A percentile compares a stretch with the other conserved stretches of the same genome.
Evolutionary conservation across 2,888 invertebrate genomes (phyloP).

Genomic region (Pammene aurita): DNA sequence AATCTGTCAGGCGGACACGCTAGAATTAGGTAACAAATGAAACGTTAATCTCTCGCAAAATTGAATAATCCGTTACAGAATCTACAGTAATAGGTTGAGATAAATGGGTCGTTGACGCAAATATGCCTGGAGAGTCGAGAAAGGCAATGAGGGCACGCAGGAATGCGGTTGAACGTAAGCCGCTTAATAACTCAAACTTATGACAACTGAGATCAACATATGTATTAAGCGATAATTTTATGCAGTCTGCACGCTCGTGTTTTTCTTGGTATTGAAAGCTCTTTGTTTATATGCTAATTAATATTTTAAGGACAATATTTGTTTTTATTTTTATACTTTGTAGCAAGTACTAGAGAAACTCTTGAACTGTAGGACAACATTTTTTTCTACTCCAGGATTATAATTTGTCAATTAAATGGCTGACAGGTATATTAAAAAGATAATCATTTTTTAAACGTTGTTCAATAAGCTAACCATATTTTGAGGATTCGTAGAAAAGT

Average conservation of each 20-base stretch:
- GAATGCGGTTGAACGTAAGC: conserved; percentile 61
- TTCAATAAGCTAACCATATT: too few relatives aligned
- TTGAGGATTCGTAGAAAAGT: too few relatives aligned
- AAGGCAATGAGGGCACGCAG: conserved; percentile 59
- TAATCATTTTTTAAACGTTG: too few relatives aligned
- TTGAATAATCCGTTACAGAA: conserved; percentile 66
- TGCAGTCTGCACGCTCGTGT: conserved; percentile 15
- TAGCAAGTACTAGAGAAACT: neutral
- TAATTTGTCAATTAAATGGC: too few relatives aligned
- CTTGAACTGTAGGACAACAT: neutral
- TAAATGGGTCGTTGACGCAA: conserved; percentile 63
- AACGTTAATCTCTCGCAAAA: conserved; percentile 60
- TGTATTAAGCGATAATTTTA: conserved; percentile 38
- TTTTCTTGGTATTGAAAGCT: conserved; percentile 25
- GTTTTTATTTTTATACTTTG: neutral
- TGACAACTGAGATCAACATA: conserved; percentile 41
- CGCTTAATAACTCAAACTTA: conserved; percentile 35
- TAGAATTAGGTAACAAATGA: conserved; percentile 60
- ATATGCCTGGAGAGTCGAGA: conserved; percentile 62
- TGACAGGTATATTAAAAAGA: too few relatives aligned
- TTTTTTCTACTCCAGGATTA: neutral
- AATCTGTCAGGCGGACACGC: conserved; percentile 40
- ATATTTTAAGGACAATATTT: neutral
- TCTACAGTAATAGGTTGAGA: conserved; percentile 56
- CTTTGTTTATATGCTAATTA: conserved; percentile 32